Base-by-base conservation (phyloP, 2,888 invertebrate species). In the Hoplodrina ambigua region DNA sequence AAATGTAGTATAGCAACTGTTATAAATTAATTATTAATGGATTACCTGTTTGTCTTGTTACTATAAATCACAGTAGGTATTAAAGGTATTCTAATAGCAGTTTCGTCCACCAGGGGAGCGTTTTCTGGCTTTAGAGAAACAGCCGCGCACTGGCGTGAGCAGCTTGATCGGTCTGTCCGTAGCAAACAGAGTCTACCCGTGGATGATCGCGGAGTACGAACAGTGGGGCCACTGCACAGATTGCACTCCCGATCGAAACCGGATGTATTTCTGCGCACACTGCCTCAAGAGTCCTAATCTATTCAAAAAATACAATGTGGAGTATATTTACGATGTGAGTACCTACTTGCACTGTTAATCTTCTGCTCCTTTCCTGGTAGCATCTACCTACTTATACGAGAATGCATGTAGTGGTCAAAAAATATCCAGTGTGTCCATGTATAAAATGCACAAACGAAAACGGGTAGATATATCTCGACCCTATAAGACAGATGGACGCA, bases 231-330 rank as follows among this genome's bases (percentile, higher is more conserved):
- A 96, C 75, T 89, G 84, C 72, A 92, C 96, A 0, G 56, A 79
- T 1, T 90, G 92, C 13, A 85, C 71, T 4, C 92, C 96, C 0
- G 94, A 96, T 67, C 88, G 91, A 44, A 83, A 95, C 66, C 86
- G 96, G 30, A 93, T 96, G 87, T 94, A 96, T 82, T 96, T 97
- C 87, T 88, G 86, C 50, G 96, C 97, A 0, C 96, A 97, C 76
- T 90, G 96, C 65, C 88, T 95, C 70, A 89, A 92, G 76, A 91
- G 89, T 4, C 94, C 96, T 0, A 89, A 96, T 59, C 77, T 97
- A 4, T 96, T 95, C 86, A 82, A 90, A 30, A 95, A 94, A 75
- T 96, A 91, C 57, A 81, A 93, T 0, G 91, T 92, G 0, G 87
- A 91, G 11, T 96, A 93, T 82, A 90, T 96, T 63, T 96, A 96